Conservation (phyloP, 2,888 invertebrate genomes). For the Xylophagus ater region DNA sequence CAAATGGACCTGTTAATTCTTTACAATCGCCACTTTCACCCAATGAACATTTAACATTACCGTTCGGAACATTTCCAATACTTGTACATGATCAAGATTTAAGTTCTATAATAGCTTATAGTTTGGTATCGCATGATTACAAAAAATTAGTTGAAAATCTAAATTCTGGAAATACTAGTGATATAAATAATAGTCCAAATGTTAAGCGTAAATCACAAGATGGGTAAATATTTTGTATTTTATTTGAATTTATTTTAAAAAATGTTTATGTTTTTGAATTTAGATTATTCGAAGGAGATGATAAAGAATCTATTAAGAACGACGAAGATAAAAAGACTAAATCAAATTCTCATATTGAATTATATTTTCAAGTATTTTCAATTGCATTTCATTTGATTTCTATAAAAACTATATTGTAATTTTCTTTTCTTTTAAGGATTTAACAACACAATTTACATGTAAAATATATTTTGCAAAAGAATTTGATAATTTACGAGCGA, state of each 20-base stretch:
- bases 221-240: slow-evolving; percentile 21
- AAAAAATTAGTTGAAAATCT: slow-evolving; percentile 47
- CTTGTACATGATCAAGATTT: slow-evolving; percentile 70
- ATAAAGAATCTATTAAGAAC: slow-evolving; percentile 17
- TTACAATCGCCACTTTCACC: slow-evolving; percentile 49
- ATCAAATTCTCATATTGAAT: slow-evolving; percentile 41
- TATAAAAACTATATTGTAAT: no score
- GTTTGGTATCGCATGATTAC: slow-evolving; percentile 62
- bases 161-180: slow-evolving; percentile 14
- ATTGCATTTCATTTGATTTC: slow-evolving; percentile 39
- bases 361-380: slow-evolving; percentile 41
- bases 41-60: slow-evolving; percentile 60
- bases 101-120: slow-evolving; percentile 76
- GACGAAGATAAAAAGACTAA: slow-evolving; percentile 25
- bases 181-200: slow-evolving; percentile 28
- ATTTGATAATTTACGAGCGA: slow-evolving; percentile 66
- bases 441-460: slow-evolving; percentile 73
- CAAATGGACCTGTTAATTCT: slow-evolving; percentile 38
- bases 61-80: slow-evolving; percentile 51
- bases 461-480: slow-evolving; percentile 84
- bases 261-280: slow-evolving; percentile 1
- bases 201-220: slow-evolving; percentile 32
- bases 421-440: slow-evolving; percentile 36
- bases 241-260: background rate
- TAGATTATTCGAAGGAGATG: slow-evolving; percentile 25